Conservation (phyloP, 1,140 invertebrate species). For the Limonius californicus region DNA sequence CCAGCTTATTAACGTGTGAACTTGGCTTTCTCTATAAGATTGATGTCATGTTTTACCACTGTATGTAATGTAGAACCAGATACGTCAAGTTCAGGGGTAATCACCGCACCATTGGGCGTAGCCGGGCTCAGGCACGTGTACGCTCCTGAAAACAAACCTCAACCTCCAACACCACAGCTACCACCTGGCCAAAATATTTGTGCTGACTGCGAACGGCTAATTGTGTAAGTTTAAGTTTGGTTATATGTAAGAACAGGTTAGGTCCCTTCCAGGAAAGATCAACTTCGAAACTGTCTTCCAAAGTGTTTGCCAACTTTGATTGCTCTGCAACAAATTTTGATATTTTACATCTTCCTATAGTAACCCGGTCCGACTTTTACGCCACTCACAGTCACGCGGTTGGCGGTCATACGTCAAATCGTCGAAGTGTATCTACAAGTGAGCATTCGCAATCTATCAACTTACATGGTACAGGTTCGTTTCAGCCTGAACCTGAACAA, state of each 20-base stretch:
- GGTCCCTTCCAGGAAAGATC: neutral
- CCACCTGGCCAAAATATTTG: constrained; percentile 87
- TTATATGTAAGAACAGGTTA: too few species aligned
- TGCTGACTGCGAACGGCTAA: constrained; percentile 87
- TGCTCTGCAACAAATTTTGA: neutral
- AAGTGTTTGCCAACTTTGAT: neutral
- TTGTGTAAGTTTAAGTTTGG: constrained; percentile 69
- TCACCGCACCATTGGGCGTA: constrained; percentile 46
- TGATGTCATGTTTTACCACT: neutral
- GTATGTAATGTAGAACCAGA: constrained; percentile 7
- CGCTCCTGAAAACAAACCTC: constrained; percentile 59
- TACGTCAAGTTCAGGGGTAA: constrained; percentile 45
- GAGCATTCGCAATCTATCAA: constrained; percentile 44
- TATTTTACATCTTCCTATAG: constrained; percentile 18
- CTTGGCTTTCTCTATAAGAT: too few species aligned
- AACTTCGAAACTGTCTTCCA: neutral
- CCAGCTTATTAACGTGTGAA: too few species aligned
- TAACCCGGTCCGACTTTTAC: constrained; percentile 56
- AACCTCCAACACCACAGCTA: constrained; percentile 59
- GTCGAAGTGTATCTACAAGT: constrained; percentile 24
- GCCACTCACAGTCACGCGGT: constrained; percentile 60
- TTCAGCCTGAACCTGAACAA: constrained; percentile 34
- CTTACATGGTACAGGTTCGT: constrained; percentile 44
- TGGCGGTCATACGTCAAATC: constrained; percentile 50
- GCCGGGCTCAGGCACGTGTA: constrained; percentile 61